Evolutionary conservation across 2,888 invertebrate genomes (phyloP), one percentile per base, ranked within the genome.

Genomic region (Apamea monoglypha): DNA sequence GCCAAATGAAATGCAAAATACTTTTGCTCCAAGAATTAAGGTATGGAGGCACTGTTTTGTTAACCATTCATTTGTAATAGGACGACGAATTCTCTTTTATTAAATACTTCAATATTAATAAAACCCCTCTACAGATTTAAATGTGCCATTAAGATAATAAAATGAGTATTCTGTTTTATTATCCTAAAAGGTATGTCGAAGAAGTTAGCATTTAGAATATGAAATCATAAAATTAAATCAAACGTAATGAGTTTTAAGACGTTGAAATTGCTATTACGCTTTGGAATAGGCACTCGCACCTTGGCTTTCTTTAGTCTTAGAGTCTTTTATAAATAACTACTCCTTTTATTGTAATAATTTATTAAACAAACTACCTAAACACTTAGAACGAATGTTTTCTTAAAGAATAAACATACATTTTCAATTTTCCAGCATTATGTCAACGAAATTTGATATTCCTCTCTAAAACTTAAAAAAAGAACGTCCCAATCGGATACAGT

Each of bases 141-240:
- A 76, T 82, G 72, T 63, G 83, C 80, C 77, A 79, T 83, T 88
- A 50, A 83, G 72, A 82, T 83, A 83, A 80, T 87, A 85, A 83
- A 89, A 89, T 78, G 78, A 82, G 86, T 84, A 83, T 76, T 86
- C 80, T 89, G 83, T 87, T 89, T 87, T 87, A 88, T 88, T 82
- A 87, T 82, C 69, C 70, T 78, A 72, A 82, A 85, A 87, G 78
- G 81, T 82, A 89, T 89, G 85, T 85, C 77, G 79, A 83, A 87
- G 87, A 82, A 89, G 85, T 89, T 89, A 89, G 87, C 83, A 85
- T 89, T 85, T 83, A 80, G 77, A 89, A 87, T 87, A 89, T 88
- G 70, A 89, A 88, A 89, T 87, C 85, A 85, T 83, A 82, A 89
- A 89, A 85, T 89, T 85, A 88, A 85, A 85, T 85, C 83, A 83